These are phyloP conservation scores for Carollia perspicillata DNA, from an alignment of 2,113 vertebrate genomes.

Conservation along the genomic window DNA sequence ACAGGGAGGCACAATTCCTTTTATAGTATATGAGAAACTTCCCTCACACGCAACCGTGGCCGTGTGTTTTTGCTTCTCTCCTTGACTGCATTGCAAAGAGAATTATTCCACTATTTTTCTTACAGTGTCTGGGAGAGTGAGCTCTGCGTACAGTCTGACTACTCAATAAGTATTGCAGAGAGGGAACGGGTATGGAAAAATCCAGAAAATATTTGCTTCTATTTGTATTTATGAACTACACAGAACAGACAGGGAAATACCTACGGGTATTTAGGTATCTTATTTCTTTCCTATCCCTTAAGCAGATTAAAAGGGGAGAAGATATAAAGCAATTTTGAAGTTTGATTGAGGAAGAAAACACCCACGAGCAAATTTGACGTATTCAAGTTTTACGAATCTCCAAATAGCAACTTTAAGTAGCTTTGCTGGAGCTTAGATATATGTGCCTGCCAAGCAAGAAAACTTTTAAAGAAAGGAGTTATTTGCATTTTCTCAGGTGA, in stretches of 20 bases:
- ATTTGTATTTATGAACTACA: conserved; percentile 31
- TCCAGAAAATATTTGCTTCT: conserved; percentile 5
- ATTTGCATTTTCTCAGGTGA: conserved; percentile 52
- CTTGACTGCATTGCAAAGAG: background rate
- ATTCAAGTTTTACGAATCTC: conserved; percentile 74
- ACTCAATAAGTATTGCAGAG: background rate
- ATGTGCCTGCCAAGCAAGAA: conserved; percentile 64
- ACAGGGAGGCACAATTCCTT: background rate
- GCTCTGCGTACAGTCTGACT: background rate
- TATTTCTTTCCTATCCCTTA: conserved; percentile 39
- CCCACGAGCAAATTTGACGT: conserved; percentile 73
- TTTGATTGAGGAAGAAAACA: conserved; percentile 75
- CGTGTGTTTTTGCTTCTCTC: background rate
- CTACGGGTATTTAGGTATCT: too few species aligned
- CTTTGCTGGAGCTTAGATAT: conserved; percentile 64
- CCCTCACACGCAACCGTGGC: background rate
- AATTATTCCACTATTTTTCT: conserved; percentile 12
- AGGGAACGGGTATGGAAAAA: background rate
- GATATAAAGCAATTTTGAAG: conserved; percentile 63
- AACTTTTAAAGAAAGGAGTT: conserved; percentile 53
- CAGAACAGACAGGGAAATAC: conserved; percentile 10
- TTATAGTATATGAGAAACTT: background rate
- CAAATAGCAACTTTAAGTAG: conserved; percentile 73
- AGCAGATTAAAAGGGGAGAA: conserved; percentile 57
- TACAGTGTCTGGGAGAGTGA: background rate